Conservation (phyloP, 2,888 invertebrate species). For the Plebejus argus region DNA sequence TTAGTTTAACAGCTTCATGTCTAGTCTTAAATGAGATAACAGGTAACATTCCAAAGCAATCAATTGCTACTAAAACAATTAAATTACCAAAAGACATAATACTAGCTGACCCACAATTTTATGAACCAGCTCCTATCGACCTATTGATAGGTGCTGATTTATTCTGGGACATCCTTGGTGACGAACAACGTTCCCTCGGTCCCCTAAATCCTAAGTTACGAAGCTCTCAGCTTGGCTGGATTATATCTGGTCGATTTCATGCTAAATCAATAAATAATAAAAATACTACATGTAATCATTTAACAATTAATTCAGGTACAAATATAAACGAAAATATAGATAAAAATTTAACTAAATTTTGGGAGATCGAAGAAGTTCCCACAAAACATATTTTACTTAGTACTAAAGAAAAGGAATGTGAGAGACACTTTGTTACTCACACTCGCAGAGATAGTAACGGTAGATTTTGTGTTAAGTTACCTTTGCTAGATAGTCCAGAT, state of each 20-base stretch:
- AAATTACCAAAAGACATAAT: constrained; percentile 36
- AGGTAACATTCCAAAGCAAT: constrained; percentile 36
- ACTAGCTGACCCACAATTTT: constrained; percentile 41
- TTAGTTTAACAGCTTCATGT: no score
- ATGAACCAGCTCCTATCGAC: constrained; percentile 38
- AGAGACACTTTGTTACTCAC: constrained; percentile 42
- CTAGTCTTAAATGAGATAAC: constrained; percentile 30
- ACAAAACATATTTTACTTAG: constrained; percentile 34
- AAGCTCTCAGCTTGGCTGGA: constrained; percentile 45
- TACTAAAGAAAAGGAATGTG: constrained; percentile 39
- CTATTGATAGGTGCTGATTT: constrained; percentile 41
- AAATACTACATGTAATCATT: constrained; percentile 36
- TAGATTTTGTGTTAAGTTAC: no score
- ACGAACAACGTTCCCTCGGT: constrained; percentile 41
- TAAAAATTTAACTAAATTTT: constrained; percentile 33
- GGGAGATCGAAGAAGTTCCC: constrained; percentile 44
- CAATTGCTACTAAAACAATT: constrained; percentile 32
- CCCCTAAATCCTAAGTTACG: constrained; percentile 38
- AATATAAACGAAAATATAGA: constrained; percentile 34
- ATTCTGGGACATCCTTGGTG: constrained; percentile 44
- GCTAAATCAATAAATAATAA: background rate
- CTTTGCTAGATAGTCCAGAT: constrained; percentile 34
- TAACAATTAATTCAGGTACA: background rate
- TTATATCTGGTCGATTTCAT: constrained; percentile 44
- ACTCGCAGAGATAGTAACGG: constrained; percentile 34